Evolutionary conservation across 2,888 invertebrate species (phyloP).

Genomic region (Teinopalpus imperialis): DNA sequence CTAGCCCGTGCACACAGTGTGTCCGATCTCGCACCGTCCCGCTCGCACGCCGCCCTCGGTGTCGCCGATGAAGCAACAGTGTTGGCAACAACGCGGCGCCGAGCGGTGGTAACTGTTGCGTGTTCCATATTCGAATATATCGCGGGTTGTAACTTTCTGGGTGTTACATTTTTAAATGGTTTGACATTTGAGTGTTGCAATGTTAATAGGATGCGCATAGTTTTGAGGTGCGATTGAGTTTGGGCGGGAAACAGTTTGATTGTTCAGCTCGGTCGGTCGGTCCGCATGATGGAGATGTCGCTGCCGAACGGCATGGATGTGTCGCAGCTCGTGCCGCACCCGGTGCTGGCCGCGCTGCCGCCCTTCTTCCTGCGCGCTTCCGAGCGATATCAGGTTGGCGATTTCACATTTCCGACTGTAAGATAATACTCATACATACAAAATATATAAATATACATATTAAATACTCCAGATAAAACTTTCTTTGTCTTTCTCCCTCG

Average conservation of each 20-base stretch:
- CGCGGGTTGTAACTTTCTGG: conserved; percentile 13
- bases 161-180: conserved; percentile 26
- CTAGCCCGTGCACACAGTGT: conserved; percentile 66
- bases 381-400: conserved; percentile 91
- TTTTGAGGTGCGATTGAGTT: conserved; percentile 26
- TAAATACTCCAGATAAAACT: too few species aligned
- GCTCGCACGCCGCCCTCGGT: conserved; percentile 49
- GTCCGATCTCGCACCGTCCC: conserved; percentile 56
- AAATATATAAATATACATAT: too few species aligned
- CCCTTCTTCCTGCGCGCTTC: conserved; percentile 94
- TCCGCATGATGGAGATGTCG: conserved; percentile 87
- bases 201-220: conserved; percentile 21
- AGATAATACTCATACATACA: background rate
- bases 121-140: conserved; percentile 28
- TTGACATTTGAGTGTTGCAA: conserved; percentile 21
- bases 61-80: too few species aligned
- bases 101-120: conserved; percentile 23
- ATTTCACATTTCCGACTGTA: conserved; percentile 1
- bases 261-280: conserved; percentile 9
- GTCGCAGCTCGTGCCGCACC: conserved; percentile 92
- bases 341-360: conserved; percentile 90
- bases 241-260: too few species aligned
- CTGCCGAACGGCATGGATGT: conserved; percentile 93
- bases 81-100: conserved; percentile 19
- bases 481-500: too few species aligned